A percentile compares a stretch with the other conserved stretches of the same genome.
phyloP scores from a whole-genome alignment of 2,797 vertebrate genomes.

The Decapterus maruadsi region DNA sequence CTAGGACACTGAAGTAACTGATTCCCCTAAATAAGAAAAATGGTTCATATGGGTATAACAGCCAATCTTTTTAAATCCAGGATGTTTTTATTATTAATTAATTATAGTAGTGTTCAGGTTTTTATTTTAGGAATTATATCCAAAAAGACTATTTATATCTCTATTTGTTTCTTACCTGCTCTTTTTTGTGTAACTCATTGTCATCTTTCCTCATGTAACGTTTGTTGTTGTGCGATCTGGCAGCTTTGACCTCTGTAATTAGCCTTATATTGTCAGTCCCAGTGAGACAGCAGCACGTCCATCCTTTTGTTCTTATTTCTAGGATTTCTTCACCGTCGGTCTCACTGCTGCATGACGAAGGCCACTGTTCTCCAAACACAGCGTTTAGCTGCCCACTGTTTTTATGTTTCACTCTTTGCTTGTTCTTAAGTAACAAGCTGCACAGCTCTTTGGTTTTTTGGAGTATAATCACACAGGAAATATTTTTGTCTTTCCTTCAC shows the following conservation, averaged over 20 bases:
- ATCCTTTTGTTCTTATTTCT: constrained; percentile 21
- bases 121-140: not conserved
- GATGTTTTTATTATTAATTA: too few species aligned
- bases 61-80: not conserved
- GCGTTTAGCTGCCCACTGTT: too few species aligned
- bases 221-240: not conserved
- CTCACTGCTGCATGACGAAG: not conserved
- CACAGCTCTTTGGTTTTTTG: not conserved
- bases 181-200: constrained; percentile 3
- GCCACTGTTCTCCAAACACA: too few species aligned
- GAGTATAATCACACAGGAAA: constrained; percentile 20
- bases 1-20: not conserved
- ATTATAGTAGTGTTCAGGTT: not conserved
- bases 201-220: constrained; percentile 6
- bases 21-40: not conserved
- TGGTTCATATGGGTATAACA: not conserved
- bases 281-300: constrained; percentile 3
- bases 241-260: constrained; percentile 27
- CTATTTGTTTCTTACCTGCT: not conserved
- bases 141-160: not conserved
- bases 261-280: constrained; percentile 22
- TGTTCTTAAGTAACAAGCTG: constrained; percentile 2
- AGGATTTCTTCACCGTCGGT: not conserved
- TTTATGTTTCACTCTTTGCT: too few species aligned
- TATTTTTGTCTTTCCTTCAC: not conserved